Conservation (phyloP, 2,888 invertebrate genomes). For the Hedya salicella region DNA sequence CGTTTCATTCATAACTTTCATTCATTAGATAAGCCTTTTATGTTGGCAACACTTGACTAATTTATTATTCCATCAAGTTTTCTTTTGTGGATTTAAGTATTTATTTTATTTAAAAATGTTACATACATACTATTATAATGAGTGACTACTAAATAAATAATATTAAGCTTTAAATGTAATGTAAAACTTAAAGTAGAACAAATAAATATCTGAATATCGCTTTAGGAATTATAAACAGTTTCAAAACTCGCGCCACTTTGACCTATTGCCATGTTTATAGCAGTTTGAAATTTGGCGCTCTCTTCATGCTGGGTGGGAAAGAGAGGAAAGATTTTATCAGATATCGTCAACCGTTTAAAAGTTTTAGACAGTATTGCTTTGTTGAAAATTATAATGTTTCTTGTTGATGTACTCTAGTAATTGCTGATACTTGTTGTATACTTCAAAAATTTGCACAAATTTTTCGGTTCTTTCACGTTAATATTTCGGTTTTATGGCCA, state of each 20-base stretch:
- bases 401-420: no score
- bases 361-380: neutral
- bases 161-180: neutral
- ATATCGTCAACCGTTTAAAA: conserved; percentile 47
- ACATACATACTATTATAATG: no score
- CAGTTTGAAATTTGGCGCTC: conserved; percentile 69
- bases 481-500: no score
- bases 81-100: neutral
- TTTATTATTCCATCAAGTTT: conserved; percentile 36
- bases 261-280: conserved; percentile 57
- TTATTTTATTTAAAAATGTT: neutral
- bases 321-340: conserved; percentile 58
- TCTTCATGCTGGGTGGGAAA: conserved; percentile 56
- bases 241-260: conserved; percentile 63
- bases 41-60: conserved; percentile 38
- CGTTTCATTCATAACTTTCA: conserved; percentile 38
- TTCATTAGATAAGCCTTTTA: conserved; percentile 27
- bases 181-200: neutral
- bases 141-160: neutral
- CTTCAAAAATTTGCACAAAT: no score
- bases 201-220: conserved; percentile 1
- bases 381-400: neutral
- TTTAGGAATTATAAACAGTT: conserved; percentile 45
- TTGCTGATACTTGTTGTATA: no score
- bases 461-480: no score